Percentiles rank a stretch among this genome's conserved stretches.
Evolutionary conservation across 2,888 invertebrate genomes (phyloP).

Genomic region (Zaprionus obscuricornis): DNA sequence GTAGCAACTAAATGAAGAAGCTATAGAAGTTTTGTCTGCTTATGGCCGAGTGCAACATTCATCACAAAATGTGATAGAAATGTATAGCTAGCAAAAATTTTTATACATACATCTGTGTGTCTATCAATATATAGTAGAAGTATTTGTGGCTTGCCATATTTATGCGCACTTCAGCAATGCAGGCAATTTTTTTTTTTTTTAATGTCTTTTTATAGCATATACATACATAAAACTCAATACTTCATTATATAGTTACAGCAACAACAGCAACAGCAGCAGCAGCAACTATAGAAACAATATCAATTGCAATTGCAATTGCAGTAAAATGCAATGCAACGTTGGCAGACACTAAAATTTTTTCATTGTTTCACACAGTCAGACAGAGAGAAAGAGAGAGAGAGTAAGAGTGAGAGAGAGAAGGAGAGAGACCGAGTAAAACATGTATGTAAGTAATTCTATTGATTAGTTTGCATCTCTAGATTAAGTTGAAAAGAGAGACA

Average conservation of each 20-base stretch:
- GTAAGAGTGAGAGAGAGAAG: too few species aligned
- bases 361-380: conserved; percentile 14
- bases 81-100: not conserved
- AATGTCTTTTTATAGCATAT: conserved; percentile 62
- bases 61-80: conserved; percentile 26
- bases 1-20: conserved; percentile 13
- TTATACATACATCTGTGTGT: not conserved
- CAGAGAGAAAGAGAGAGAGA: too few species aligned
- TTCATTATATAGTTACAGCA: not conserved
- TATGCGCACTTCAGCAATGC: conserved; percentile 65
- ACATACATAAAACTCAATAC: not conserved
- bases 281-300: conserved; percentile 6
- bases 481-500: conserved; percentile 34
- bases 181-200: conserved; percentile 71
- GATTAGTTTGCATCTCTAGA: conserved; percentile 39
- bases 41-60: conserved; percentile 54
- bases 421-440: too few species aligned
- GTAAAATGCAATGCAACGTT: conserved; percentile 34
- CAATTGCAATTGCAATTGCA: conserved; percentile 26
- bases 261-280: conserved; percentile 6
- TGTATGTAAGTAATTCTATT: conserved; percentile 14
- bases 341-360: conserved; percentile 30
- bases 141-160: conserved; percentile 60
- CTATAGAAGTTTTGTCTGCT: conserved; percentile 19
- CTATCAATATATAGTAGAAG: not conserved